Base-by-base conservation (phyloP, 2,888 invertebrate species). In the Megamerina dolium region DNA sequence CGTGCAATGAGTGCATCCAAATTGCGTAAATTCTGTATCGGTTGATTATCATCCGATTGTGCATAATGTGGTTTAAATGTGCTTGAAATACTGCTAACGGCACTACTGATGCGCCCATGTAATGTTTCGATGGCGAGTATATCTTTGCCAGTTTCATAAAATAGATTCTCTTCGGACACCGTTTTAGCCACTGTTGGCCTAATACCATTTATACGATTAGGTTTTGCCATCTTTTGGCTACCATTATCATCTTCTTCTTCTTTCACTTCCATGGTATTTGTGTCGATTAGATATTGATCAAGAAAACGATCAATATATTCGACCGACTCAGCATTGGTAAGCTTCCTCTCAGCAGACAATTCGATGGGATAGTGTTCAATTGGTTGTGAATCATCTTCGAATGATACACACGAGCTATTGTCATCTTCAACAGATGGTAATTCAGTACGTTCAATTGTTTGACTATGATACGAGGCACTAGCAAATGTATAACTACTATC, bases 41-140 rank as follows among this genome's bases (percentile, higher is more conserved):
- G 69, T 63, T 52, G 74, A n/a, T 39, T 44, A 43, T 68, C 68
- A 51, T 59, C 63, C 18, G 68, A 70, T 45, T 65, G 75, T 0
- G 80, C 79, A 53, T 79, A 77, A 55, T 76, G 77, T 55, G 76
- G 77, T 27, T 75, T 76, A 5, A 80, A 59, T 4, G 76, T 73
- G 3, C 75, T 77, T 12, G 80, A 77, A 71, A 81, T 77, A 20
- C 78, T 77, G 5, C 75, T 77, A 59, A 80, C 77, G 5, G 78
- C 80, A 64, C 78, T 76, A 43, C 75, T 76, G 50, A 79, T 73
- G 45, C 77, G 77, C n/a, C 59, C 61, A 23, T 69, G 72, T 41
- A 72, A 48, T 31, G 65, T 61, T 26, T 69, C 64, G 10, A 67
- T 54, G 1, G 65, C 66, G 32, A 71, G 55, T 2, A 66, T 59